Evolutionary conservation across 2,888 invertebrate genomes (phyloP).

Genomic region (Himalopsyche japonica): DNA sequence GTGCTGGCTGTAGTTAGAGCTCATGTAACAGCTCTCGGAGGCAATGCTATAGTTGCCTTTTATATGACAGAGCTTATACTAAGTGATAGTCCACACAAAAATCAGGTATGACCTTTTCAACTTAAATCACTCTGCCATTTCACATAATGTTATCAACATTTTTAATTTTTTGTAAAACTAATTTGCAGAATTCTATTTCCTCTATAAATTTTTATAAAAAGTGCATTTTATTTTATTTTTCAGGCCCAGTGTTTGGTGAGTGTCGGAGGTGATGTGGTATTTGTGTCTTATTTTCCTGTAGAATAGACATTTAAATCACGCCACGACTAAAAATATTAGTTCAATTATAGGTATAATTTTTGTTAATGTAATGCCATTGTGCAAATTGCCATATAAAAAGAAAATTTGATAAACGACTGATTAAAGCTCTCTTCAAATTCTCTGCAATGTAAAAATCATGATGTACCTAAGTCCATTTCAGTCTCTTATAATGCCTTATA

Average conservation of each 20-base stretch:
- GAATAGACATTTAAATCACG: constrained; percentile 43
- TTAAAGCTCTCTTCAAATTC: neutral
- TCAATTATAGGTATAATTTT: neutral
- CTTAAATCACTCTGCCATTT: too few species aligned
- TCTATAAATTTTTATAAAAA: neutral
- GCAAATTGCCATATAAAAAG: neutral
- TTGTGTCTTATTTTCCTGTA: constrained; percentile 71
- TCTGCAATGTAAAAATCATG: neutral
- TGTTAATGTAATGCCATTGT: neutral
- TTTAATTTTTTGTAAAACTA: too few species aligned
- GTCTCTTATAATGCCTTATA: too few species aligned
- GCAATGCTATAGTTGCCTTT: constrained; percentile 93
- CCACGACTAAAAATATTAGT: neutral
- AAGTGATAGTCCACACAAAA: constrained; percentile 92
- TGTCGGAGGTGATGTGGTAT: constrained; percentile 93
- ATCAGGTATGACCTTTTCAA: constrained; percentile 71
- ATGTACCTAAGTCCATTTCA: neutral
- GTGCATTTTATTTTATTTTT: constrained; percentile 46
- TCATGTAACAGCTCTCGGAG: constrained; percentile 90
- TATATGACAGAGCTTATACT: constrained; percentile 90
- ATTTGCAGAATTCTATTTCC: too few species aligned
- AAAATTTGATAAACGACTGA: neutral
- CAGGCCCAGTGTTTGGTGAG: constrained; percentile 96
- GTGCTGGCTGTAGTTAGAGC: constrained; percentile 89
- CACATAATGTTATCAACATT: too few species aligned